A percentile compares a stretch with the other conserved stretches of the same genome.
phyloP scores from a whole-genome alignment of 2,797 vertebrate species.

The Gymnocypris eckloni region DNA sequence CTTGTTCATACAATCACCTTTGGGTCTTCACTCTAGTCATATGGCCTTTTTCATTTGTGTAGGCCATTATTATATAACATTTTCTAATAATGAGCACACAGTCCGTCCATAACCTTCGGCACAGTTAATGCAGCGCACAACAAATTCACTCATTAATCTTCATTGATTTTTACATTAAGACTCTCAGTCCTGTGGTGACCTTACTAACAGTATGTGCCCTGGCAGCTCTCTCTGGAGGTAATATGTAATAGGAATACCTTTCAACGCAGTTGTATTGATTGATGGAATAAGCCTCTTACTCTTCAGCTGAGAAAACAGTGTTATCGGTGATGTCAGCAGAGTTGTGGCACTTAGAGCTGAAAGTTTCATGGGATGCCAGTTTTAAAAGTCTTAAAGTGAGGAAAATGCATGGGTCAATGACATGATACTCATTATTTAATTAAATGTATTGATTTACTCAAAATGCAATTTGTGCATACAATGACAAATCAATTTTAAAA shows the following conservation, averaged over 20 bases:
- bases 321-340: slow-evolving; percentile 9
- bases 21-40: neutral
- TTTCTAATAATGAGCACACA: slow-evolving; percentile 28
- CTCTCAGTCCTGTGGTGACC: slow-evolving; percentile 25
- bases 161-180: slow-evolving; percentile 50
- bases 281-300: slow-evolving; percentile 32
- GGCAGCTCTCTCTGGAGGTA: slow-evolving; percentile 34
- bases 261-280: slow-evolving; percentile 29
- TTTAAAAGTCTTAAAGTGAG: neutral
- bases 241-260: slow-evolving; percentile 41
- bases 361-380: slow-evolving; percentile 3
- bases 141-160: slow-evolving; percentile 44
- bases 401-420: neutral
- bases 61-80: neutral
- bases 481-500: neutral
- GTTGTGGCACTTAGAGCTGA: slow-evolving; percentile 3
- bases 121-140: slow-evolving; percentile 30
- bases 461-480: neutral
- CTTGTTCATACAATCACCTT: slow-evolving; percentile 31
- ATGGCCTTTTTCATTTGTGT: slow-evolving; percentile 5
- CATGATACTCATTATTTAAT: neutral
- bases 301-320: slow-evolving; percentile 25
- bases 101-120: slow-evolving; percentile 19
- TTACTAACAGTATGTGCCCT: slow-evolving; percentile 27
- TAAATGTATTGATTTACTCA: neutral